Percentiles rank a stretch among this genome's conserved stretches.
Conservation (phyloP, 2,797 vertebrate genomes). For the Meriones psammophilus region DNA sequence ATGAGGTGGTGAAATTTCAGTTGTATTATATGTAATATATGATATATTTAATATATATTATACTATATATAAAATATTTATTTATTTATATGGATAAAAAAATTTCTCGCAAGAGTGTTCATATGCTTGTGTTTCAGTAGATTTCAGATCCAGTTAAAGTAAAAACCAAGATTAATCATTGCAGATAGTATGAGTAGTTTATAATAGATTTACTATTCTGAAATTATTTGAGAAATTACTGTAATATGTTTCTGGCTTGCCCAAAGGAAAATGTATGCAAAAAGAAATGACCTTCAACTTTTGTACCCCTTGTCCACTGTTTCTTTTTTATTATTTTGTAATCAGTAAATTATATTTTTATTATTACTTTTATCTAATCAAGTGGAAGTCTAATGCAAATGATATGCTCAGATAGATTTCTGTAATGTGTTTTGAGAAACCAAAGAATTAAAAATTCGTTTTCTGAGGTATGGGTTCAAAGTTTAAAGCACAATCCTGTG, state of each 20-base stretch:
- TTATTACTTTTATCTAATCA: too few species aligned
- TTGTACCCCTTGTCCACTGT: background rate
- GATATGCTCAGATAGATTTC: too few species aligned
- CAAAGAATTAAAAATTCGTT: too few species aligned
- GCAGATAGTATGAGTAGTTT: background rate
- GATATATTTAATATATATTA: background rate
- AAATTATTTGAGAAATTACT: background rate
- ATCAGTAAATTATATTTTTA: too few species aligned
- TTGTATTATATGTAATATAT: background rate
- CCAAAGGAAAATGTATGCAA: background rate
- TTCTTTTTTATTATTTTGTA: too few species aligned
- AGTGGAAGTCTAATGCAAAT: too few species aligned
- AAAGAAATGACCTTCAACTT: background rate
- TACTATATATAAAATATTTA: background rate
- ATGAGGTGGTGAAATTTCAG: background rate
- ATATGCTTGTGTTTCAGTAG: background rate
- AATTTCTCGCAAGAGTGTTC: rapidly evolving
- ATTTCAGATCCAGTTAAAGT: background rate
- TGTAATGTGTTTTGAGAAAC: too few species aligned
- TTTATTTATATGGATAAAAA: background rate
- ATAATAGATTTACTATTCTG: background rate
- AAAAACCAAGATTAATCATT: background rate
- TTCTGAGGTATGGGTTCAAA: too few species aligned
- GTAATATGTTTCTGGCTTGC: background rate
- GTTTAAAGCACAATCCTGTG: too few species aligned